phyloP scores from a whole-genome alignment of 2,113 vertebrate species.

The Pseudolaguvia tuberculata region DNA sequence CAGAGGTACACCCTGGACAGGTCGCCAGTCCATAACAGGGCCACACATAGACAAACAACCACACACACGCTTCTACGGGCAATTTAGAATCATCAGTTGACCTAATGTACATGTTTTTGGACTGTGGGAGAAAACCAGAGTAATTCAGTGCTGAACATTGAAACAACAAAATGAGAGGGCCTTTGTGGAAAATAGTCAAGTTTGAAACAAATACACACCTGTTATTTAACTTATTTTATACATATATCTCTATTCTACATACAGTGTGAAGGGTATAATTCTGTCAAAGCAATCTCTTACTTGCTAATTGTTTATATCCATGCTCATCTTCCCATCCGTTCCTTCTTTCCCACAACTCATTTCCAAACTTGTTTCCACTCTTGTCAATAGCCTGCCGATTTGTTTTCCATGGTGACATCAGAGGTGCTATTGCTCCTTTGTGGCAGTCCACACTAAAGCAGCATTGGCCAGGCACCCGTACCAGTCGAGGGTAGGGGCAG shows the following conservation, averaged over 20 bases:
- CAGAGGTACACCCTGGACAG: too few relatives aligned
- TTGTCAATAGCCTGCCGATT: slow-evolving; percentile 14
- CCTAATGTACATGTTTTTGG: too few relatives aligned
- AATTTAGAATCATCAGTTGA: too few relatives aligned
- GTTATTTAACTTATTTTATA: too few relatives aligned
- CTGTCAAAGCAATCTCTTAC: slow-evolving; percentile 47
- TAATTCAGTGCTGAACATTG: too few relatives aligned
- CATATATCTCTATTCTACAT: neutral
- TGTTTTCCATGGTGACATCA: slow-evolving; percentile 7
- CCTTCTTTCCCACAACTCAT: slow-evolving; percentile 60
- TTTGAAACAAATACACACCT: neutral
- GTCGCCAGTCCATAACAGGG: too few relatives aligned
- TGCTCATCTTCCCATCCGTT: slow-evolving; percentile 60
- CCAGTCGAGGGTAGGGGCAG: slow-evolving; percentile 67
- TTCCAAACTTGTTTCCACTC: slow-evolving; percentile 55
- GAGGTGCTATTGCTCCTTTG: slow-evolving; percentile 18
- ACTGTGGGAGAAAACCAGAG: too few relatives aligned
- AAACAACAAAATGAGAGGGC: too few relatives aligned
- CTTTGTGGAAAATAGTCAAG: too few relatives aligned
- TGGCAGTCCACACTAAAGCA: slow-evolving; percentile 71
- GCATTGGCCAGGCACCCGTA: slow-evolving; percentile 73
- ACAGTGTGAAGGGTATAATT: neutral
- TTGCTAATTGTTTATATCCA: slow-evolving; percentile 62
- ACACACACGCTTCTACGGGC: too few relatives aligned
- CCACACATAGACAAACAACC: too few relatives aligned